These are phyloP conservation scores for Tetrao urogallus DNA, from an alignment of 2,113 vertebrate genomes.

Conservation along the genomic window DNA sequence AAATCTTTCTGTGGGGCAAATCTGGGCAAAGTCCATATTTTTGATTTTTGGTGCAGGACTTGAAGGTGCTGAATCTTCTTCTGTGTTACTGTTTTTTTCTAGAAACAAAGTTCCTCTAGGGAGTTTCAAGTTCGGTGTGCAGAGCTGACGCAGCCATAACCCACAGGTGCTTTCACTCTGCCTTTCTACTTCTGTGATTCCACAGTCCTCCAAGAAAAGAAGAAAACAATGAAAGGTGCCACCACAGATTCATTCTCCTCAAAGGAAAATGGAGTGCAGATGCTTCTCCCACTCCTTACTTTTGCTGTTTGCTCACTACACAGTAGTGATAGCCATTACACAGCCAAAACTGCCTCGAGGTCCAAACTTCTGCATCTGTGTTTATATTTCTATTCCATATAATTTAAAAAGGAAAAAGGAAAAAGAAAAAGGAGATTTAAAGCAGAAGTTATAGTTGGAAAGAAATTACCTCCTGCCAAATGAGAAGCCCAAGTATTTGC, in stretches of 20 bases:
- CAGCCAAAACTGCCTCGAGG: not conserved
- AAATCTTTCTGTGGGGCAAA: too few relatives aligned
- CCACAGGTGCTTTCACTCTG: not conserved
- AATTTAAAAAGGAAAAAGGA: not conserved
- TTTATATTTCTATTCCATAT: not conserved
- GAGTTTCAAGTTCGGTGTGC: not conserved
- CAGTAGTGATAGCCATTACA: not conserved
- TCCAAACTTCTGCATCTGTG: not conserved
- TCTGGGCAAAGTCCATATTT: not conserved
- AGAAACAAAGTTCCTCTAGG: not conserved
- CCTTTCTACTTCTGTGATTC: not conserved
- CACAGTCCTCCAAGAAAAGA: not conserved
- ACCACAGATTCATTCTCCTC: not conserved
- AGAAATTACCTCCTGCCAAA: not conserved
- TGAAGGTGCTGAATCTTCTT: not conserved
- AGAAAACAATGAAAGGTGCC: not conserved
- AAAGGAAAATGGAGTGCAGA: not conserved
- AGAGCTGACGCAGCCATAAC: not conserved
- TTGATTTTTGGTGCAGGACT: not conserved
- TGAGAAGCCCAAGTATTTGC: not conserved
- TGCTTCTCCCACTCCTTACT: not conserved
- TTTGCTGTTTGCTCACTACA: not conserved
- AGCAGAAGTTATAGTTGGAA: not conserved
- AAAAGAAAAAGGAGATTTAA: not conserved
- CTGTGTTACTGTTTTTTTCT: not conserved